phyloP scores from a whole-genome alignment of 2,888 invertebrate species.

The Penaeus monodon region DNA sequence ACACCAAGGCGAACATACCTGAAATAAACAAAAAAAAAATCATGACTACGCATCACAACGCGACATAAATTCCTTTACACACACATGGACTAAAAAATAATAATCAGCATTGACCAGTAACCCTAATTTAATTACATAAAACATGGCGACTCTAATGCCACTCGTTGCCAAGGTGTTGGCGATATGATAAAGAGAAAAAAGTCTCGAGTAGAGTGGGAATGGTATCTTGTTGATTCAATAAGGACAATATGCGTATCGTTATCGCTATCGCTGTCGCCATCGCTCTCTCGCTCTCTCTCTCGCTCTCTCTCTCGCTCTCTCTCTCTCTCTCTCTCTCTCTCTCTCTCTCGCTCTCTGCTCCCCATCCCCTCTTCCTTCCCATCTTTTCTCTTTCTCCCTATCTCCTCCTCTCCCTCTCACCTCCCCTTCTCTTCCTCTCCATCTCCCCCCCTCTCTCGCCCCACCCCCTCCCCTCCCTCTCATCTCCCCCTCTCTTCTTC shows the following conservation, averaged over 20 bases:
- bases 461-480: not conserved
- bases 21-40: too few relatives aligned
- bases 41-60: too few relatives aligned
- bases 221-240: too few relatives aligned
- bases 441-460: too few relatives aligned
- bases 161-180: too few relatives aligned
- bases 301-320: not conserved
- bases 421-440: not conserved
- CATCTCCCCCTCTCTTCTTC: too few relatives aligned
- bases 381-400: not conserved
- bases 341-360: too few relatives aligned
- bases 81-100: not conserved
- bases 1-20: too few relatives aligned
- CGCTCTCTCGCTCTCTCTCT: not conserved
- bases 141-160: too few relatives aligned
- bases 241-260: slow-evolving; percentile 25
- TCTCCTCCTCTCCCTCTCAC: not conserved
- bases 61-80: not conserved
- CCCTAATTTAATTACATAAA: too few relatives aligned
- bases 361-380: not conserved
- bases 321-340: not conserved
- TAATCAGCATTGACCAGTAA: not conserved
- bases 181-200: too few relatives aligned
- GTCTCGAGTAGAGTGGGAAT: too few relatives aligned
- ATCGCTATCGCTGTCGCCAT: slow-evolving; percentile 6